Evolutionary conservation across 1,140 invertebrate genomes (phyloP).

Genomic region (Asobara japonica): DNA sequence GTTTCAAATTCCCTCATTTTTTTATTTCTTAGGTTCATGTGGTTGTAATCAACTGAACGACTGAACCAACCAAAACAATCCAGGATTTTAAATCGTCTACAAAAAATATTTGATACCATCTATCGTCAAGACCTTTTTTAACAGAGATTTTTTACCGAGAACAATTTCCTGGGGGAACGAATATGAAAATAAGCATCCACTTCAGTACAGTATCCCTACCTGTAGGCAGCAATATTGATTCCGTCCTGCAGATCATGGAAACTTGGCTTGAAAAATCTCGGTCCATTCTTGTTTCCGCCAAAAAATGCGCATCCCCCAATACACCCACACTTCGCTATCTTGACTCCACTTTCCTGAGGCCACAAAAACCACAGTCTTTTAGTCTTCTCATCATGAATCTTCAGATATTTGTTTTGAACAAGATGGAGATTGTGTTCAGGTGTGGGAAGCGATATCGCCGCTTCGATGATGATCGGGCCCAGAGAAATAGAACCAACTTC

Average conservation of each 20-base stretch:
- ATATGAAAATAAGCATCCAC: neutral
- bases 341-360: constrained; percentile 74
- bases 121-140: no score
- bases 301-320: constrained; percentile 95
- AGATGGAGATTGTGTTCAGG: constrained; percentile 79
- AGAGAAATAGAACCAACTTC: constrained; percentile 91
- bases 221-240: constrained; percentile 81
- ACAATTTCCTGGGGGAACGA: no score
- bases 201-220: constrained; percentile 59
- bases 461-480: constrained; percentile 91
- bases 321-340: constrained; percentile 88
- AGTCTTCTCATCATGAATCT: constrained; percentile 86
- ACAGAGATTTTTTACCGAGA: no score
- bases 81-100: no score
- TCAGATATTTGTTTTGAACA: constrained; percentile 83
- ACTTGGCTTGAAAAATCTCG: constrained; percentile 87
- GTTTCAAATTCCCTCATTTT: no score
- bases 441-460: constrained; percentile 83
- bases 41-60: no score
- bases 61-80: no score
- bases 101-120: no score
- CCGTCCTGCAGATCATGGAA: constrained; percentile 82
- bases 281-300: constrained; percentile 87
- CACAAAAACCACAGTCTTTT: constrained; percentile 96
- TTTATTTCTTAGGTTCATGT: no score